phyloP scores from a whole-genome alignment of 2,888 invertebrate species.

The Leptinotarsa rubiginosa region DNA sequence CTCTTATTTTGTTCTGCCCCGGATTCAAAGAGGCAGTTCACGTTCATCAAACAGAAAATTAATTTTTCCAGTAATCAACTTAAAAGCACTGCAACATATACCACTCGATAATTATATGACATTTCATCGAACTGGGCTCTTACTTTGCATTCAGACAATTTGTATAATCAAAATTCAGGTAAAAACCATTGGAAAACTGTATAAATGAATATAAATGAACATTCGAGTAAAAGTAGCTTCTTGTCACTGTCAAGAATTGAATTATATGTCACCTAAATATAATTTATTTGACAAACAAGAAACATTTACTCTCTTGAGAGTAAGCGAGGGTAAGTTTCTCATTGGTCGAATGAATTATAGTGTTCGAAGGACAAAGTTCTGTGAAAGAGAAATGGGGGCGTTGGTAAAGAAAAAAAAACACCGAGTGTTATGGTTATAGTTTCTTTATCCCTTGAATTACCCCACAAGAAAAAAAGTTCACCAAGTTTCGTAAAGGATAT shows the following conservation, averaged over 20 bases:
- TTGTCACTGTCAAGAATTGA: not conserved
- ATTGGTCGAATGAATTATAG: too few relatives aligned
- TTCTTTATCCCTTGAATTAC: too few relatives aligned
- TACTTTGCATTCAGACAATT: not conserved
- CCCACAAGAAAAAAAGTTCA: too few relatives aligned
- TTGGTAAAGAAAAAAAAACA: too few relatives aligned
- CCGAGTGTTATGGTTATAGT: too few relatives aligned
- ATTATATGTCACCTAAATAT: not conserved
- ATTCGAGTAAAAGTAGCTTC: not conserved
- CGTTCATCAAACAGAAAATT: not conserved
- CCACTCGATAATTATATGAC: not conserved
- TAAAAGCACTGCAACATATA: not conserved
- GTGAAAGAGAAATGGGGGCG: too few relatives aligned
- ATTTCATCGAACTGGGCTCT: not conserved
- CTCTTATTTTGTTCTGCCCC: not conserved
- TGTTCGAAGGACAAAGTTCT: too few relatives aligned
- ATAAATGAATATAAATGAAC: not conserved
- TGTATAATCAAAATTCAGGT: not conserved
- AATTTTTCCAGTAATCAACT: not conserved
- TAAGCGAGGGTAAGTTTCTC: too few relatives aligned
- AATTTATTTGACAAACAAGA: too few relatives aligned
- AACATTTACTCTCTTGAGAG: too few relatives aligned
- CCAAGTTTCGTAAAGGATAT: too few relatives aligned
- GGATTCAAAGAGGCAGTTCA: not conserved
- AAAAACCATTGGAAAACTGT: not conserved